A percentile compares a stretch with the other conserved stretches of the same genome.
Evolutionary conservation across 2,113 vertebrate species (phyloP).

Genomic region (Centropristis striata): DNA sequence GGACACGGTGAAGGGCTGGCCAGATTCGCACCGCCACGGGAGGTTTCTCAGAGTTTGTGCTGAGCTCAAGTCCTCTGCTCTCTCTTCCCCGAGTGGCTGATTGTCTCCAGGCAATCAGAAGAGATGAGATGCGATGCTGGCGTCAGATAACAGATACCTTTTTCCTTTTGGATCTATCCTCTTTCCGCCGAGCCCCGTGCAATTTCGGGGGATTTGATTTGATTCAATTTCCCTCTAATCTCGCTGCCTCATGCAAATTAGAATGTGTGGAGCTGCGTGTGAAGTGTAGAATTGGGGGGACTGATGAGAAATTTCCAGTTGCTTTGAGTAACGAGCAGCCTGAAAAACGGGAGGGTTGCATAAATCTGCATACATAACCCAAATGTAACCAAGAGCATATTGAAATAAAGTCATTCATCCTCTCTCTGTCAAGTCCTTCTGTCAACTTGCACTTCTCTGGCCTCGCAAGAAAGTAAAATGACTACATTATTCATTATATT

Average conservation of each 20-base stretch:
- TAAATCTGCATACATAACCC: slow-evolving; percentile 69
- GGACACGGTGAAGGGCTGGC: not conserved
- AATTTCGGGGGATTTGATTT: slow-evolving; percentile 62
- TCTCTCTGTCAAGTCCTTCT: slow-evolving; percentile 56
- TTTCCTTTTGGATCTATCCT: slow-evolving; percentile 33
- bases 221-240: slow-evolving; percentile 65
- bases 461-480: slow-evolving; percentile 44
- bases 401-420: slow-evolving; percentile 64
- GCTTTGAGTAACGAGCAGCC: slow-evolving; percentile 65
- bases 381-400: slow-evolving; percentile 53
- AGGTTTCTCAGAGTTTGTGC: slow-evolving; percentile 7
- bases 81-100: not conserved
- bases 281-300: slow-evolving; percentile 41
- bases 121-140: slow-evolving; percentile 38
- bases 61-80: not conserved
- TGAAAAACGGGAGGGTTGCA: slow-evolving; percentile 54
- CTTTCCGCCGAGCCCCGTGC: slow-evolving; percentile 18
- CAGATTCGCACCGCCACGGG: slow-evolving; percentile 13
- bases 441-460: slow-evolving; percentile 29
- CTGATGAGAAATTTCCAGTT: slow-evolving; percentile 61
- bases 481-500: slow-evolving; percentile 74
- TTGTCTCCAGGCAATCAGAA: slow-evolving; percentile 22
- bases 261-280: slow-evolving; percentile 35
- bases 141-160: slow-evolving; percentile 54
- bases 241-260: slow-evolving; percentile 33